A percentile compares a stretch with the other conserved stretches of the same genome.
These are phyloP conservation scores for Apostichopus californicus DNA, from an alignment of 35 echinoderm and acorn worm species.

Conservation along the genomic window DNA sequence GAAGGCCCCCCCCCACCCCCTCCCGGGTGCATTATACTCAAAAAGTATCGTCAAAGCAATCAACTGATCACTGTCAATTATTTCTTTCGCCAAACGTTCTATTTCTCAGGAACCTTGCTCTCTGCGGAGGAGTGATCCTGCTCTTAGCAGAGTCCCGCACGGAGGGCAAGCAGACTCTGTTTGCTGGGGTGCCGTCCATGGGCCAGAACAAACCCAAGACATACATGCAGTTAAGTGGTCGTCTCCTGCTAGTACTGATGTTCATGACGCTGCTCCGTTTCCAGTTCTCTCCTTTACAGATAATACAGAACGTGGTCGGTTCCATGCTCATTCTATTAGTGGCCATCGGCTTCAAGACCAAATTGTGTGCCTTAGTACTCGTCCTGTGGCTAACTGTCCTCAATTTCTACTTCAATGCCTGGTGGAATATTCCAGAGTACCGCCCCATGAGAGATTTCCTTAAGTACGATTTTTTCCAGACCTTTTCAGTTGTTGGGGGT, in stretches of 20 bases:
- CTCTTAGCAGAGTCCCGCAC: slow-evolving; percentile 88
- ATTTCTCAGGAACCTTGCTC: slow-evolving; percentile 80
- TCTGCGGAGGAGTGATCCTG: slow-evolving; percentile 89
- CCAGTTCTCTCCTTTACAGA: slow-evolving; percentile 76
- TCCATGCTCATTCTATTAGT: slow-evolving; percentile 85
- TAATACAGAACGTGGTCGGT: slow-evolving; percentile 91
- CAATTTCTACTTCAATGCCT: slow-evolving; percentile 98
- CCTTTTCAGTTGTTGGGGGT: slow-evolving; percentile 94
- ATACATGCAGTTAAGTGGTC: slow-evolving; percentile 98
- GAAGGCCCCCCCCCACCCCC: too few species aligned
- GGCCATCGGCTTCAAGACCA: slow-evolving; percentile 97
- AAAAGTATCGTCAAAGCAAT: too few species aligned
- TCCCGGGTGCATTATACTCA: too few species aligned
- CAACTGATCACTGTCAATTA: too few species aligned
- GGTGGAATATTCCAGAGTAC: slow-evolving; percentile 98
- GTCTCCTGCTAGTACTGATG: slow-evolving; percentile 96
- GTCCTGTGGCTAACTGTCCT: slow-evolving; percentile 93
- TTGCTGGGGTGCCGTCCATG: slow-evolving; percentile 88
- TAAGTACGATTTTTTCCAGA: slow-evolving; percentile 99
- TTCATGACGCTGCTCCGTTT: slow-evolving; percentile 98
- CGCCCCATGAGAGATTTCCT: slow-evolving; percentile 98
- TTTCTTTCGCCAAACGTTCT: too few species aligned
- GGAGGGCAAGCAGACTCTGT: slow-evolving; percentile 90
- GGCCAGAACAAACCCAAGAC: slow-evolving; percentile 97
- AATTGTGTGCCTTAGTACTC: slow-evolving; percentile 87